Base-by-base conservation (phyloP, 2,888 invertebrate species). In the Microctonus hyperodae region DNA sequence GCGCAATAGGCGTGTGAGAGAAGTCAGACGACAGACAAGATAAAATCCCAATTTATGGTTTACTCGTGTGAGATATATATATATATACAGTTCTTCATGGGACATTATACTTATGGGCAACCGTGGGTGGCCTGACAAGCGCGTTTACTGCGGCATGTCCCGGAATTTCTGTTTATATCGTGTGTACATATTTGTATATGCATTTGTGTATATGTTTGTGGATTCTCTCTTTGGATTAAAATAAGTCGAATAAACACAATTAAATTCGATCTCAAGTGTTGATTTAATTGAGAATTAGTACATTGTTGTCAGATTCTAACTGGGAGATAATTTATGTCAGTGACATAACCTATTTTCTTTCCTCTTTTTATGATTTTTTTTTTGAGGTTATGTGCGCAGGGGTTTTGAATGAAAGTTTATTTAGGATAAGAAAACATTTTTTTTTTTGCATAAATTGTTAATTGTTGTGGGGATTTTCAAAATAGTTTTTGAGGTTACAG, bases 21-120 rank as follows among this genome's bases (percentile, higher is more conserved):
- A 74, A 73, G 69, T 71, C 69, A 69, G 72, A 74, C 75, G 71
- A 74, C 73, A 74, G 73, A 68, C 44, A 69, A 72, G 83, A 83
- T 83, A 83, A 83, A 83, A 82, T 80, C 79, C 82, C 78, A 79
- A 83, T 83, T 83, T 83, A 83, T 82, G 79, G 81, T 73, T 71
- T 74, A 75, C 75, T 69, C 73, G 68, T 65, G 64, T 65, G 68
- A 65, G 66, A 67, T 66, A 44, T 16, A 44, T 7, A 44, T n/a
- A 44, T n/a, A 44, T 16, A 16, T 16, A 44, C 16, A 44, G 16
- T 16, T 44, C 59, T 59, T 61, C 67, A 31, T 23, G 55, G 66
- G 65, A 60, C 53, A 68, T 79, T 79, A 82, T 83, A 83, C 79
- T 81, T 83, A 82, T 83, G 82, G 82, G 79, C 79, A 76, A 72